Percentiles rank a stretch among this genome's conserved stretches.
Evolutionary conservation across 1,140 invertebrate genomes (phyloP).

Genomic region (Tigriopus japonicus): DNA sequence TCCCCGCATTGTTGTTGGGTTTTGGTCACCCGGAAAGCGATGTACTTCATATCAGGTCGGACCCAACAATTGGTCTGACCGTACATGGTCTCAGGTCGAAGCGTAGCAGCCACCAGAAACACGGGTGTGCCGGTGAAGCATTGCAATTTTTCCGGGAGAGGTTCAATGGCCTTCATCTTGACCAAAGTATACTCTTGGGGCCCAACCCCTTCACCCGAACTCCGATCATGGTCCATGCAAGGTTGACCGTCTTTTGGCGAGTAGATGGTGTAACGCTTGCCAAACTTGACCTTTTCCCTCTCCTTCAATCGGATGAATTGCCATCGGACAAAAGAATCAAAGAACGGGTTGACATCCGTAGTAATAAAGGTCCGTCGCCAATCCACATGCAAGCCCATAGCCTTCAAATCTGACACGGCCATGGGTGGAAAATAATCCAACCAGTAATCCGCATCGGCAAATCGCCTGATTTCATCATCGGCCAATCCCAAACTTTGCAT

Average conservation of each 20-base stretch:
- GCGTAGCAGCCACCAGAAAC: slow-evolving; percentile 85
- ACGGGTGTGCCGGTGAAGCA: slow-evolving; percentile 29
- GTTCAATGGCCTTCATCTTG: slow-evolving; percentile 67
- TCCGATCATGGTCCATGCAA: slow-evolving; percentile 98
- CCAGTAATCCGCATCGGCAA: slow-evolving; percentile 83
- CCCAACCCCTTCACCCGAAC: slow-evolving; percentile 85
- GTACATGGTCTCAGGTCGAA: slow-evolving; percentile 98
- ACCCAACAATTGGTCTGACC: slow-evolving; percentile 99
- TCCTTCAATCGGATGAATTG: slow-evolving; percentile 79
- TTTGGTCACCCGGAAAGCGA: slow-evolving; percentile 41
- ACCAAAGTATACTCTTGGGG: slow-evolving; percentile 96
- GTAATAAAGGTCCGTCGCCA: slow-evolving; percentile 95
- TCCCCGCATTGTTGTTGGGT: slow-evolving; percentile 22
- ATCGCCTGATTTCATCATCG: slow-evolving; percentile 78
- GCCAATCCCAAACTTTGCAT: slow-evolving; percentile 79
- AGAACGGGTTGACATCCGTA: slow-evolving; percentile 93
- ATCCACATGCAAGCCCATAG: slow-evolving; percentile 44
- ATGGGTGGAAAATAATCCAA: slow-evolving; percentile 85
- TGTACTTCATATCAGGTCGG: slow-evolving; percentile 80
- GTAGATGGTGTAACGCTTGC: slow-evolving; percentile 92
- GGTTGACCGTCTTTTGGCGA: slow-evolving; percentile 92
- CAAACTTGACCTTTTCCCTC: slow-evolving; percentile 78
- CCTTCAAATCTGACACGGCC: slow-evolving; percentile 34
- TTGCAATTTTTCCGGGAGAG: slow-evolving; percentile 51
- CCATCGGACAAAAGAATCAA: slow-evolving; percentile 94